phyloP scores from a whole-genome alignment of 1,140 invertebrate genomes.

The Eumaeus atala region DNA sequence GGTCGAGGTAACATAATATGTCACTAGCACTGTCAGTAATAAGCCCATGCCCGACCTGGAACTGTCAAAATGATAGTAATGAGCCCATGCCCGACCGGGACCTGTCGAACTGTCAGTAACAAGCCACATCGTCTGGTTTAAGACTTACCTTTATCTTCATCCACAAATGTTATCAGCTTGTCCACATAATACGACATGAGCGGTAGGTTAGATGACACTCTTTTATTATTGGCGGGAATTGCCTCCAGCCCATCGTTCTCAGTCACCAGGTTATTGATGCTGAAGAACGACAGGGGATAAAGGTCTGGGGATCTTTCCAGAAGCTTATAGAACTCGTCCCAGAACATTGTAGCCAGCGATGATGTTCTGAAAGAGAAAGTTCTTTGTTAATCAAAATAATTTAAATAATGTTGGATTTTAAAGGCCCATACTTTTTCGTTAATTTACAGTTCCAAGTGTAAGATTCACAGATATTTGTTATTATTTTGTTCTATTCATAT shows the following conservation, averaged over 20 bases:
- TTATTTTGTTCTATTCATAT: no score
- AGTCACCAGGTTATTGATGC: conserved; percentile 15
- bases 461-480: no score
- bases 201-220: conserved; percentile 45
- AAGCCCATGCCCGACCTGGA: no score
- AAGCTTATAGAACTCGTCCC: conserved; percentile 51
- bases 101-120: no score
- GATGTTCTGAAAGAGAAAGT: conserved; percentile 41
- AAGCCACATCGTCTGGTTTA: neutral
- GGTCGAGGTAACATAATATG: no score
- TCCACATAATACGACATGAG: conserved; percentile 53
- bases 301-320: conserved; percentile 42
- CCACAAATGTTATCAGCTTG: conserved; percentile 41
- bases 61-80: no score
- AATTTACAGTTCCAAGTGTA: no score
- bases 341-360: conserved; percentile 43
- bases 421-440: no score
- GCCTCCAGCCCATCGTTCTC: conserved; percentile 29
- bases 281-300: conserved; percentile 49
- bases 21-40: no score
- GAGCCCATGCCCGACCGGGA: no score
- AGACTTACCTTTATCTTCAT: conserved; percentile 37
- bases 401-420: no score
- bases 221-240: conserved; percentile 39
- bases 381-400: neutral